Evolutionary conservation across 30 jellyfish, hydroid and myxozoan genomes (phyloP).

Genomic region (Nemopilema nomurai): DNA sequence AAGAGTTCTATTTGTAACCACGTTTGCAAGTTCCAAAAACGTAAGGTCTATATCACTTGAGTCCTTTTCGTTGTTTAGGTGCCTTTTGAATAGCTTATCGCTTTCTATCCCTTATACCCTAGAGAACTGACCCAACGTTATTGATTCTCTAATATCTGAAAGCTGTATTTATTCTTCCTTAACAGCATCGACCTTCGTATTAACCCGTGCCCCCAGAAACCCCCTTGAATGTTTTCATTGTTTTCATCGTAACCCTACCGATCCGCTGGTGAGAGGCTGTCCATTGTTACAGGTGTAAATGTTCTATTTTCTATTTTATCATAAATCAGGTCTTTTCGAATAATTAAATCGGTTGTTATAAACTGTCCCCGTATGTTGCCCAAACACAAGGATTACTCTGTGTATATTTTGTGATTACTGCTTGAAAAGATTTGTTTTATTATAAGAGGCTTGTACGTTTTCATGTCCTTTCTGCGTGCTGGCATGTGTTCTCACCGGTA

Average conservation of each 20-base stretch:
- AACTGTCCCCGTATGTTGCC: constrained; percentile 46
- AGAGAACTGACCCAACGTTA: too few relatives aligned
- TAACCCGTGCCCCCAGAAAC: background rate
- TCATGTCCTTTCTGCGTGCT: background rate
- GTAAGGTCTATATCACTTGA: too few relatives aligned
- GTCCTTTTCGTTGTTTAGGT: too few relatives aligned
- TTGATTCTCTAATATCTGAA: too few relatives aligned
- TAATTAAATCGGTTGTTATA: constrained; percentile 49
- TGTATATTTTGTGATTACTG: constrained; percentile 60
- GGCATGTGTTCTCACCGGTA: background rate
- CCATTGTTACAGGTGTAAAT: constrained; percentile 51
- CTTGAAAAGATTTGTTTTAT: constrained; percentile 66
- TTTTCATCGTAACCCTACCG: background rate
- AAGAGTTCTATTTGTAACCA: too few relatives aligned
- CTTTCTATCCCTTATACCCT: too few relatives aligned
- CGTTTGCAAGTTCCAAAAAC: too few relatives aligned
- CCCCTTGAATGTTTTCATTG: background rate
- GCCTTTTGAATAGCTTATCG: too few relatives aligned
- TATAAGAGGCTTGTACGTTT: constrained; percentile 52
- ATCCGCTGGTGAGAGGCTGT: background rate
- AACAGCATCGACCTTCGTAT: too few relatives aligned
- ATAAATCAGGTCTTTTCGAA: constrained; percentile 23
- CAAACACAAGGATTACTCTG: constrained; percentile 43
- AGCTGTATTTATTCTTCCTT: too few relatives aligned
- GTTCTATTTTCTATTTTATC: constrained; percentile 43